These are phyloP conservation scores for Bombus ignitus DNA, from an alignment of 1,140 invertebrate species.

Conservation along the genomic window DNA sequence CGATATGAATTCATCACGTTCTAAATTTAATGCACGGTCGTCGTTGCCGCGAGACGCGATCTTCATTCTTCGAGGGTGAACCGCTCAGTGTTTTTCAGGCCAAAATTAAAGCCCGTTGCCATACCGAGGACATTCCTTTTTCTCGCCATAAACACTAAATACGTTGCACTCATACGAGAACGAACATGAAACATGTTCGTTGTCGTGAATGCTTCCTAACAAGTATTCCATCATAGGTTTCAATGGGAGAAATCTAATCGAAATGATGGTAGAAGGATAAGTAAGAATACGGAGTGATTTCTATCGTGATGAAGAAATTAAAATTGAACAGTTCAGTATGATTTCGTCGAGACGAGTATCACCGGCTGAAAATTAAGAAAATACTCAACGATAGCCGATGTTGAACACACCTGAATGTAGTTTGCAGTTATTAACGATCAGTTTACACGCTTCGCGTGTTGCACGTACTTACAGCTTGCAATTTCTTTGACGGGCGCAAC, in stretches of 20 bases:
- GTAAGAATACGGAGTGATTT: neutral
- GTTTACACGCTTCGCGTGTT: constrained; percentile 64
- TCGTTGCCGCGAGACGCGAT: neutral
- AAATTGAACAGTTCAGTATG: neutral
- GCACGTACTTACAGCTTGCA: constrained; percentile 1
- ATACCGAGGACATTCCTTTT: constrained; percentile 14
- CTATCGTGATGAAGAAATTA: neutral
- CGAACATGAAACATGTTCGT: neutral
- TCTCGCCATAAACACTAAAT: neutral
- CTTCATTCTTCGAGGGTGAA: neutral
- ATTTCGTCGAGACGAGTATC: neutral
- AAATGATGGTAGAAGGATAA: no score
- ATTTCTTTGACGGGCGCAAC: constrained; percentile 46
- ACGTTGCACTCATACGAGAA: neutral
- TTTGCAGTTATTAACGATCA: constrained; percentile 67
- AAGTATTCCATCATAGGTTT: neutral
- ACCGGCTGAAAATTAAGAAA: neutral
- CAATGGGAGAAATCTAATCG: neutral
- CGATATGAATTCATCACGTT: constrained; percentile 50
- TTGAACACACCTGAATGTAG: constrained; percentile 22
- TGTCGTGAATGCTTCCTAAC: neutral
- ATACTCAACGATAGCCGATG: neutral
- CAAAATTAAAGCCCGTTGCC: constrained; percentile 44
- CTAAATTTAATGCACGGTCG: constrained; percentile 57
- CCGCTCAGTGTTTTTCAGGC: constrained; percentile 43